Evolutionary conservation across 2,797 vertebrate genomes (phyloP), one percentile per base, ranked within the genome.

Genomic region (Darevskia mixta): DNA sequence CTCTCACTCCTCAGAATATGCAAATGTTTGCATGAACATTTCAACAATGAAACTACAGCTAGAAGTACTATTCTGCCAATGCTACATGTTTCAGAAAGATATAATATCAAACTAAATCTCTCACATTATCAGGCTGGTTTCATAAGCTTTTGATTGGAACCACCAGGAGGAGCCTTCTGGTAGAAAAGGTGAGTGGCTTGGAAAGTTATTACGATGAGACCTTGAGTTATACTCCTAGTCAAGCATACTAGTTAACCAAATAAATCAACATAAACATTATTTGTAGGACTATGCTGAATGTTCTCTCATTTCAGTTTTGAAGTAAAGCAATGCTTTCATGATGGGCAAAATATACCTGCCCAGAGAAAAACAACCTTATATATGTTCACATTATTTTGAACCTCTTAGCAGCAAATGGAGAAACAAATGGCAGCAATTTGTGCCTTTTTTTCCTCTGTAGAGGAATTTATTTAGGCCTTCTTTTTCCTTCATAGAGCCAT

Each of bases 111-210:
- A 29, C 35, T 61, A 20, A 75, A n/a, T 76, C 32, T 64, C 55
- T 73, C 49, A 66, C 29, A 4, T 81, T 73, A 81, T 41, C 29
- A 32, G 10, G 61, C 3, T 79, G 25, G 27, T 72, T 81, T 81
- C 11, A 61, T 55, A 32, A 73, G 83, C 32, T 75, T 75, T 84
- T 83, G n/a, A 75, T 87, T 66, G 76, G 32, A 75, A 58, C 41
- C 64, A 13, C 58, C 29, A 27, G 35, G 15, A 86, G 45, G 9
- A 41, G 18, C 6, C 55, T 86, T 80, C 45, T 27, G 72, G 49
- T 64, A 75, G 29, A 75, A 27, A 61, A 61, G 9, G 15, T 71
- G n/a, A 32, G 69, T 41, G 49, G 32, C 13, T 75, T 78, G 38
- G 35, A 78, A 66, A 29, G 49, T 64, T 87, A 13, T 55, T 17